Evolutionary conservation across 2,113 vertebrate genomes (phyloP).

Genomic region (Tachuris rubrigastra): DNA sequence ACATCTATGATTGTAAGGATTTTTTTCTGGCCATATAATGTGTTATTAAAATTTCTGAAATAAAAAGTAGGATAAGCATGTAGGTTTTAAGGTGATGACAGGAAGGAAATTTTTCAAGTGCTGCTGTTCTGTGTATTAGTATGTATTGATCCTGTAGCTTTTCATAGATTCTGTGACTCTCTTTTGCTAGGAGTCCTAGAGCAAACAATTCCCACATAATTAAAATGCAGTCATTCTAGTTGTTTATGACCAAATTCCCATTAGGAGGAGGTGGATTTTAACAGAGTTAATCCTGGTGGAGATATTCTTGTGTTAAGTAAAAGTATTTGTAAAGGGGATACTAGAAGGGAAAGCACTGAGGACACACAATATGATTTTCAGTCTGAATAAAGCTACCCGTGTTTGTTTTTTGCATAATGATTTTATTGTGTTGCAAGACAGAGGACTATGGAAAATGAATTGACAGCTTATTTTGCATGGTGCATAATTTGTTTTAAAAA

Average conservation of each 20-base stretch:
- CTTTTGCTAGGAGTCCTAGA: not conserved
- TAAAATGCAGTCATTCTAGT: not conserved
- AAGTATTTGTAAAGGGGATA: not conserved
- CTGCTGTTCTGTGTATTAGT: not conserved
- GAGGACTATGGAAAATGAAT: not conserved
- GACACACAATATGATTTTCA: not conserved
- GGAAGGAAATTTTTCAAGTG: not conserved
- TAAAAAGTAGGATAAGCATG: not conserved
- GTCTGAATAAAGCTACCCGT: not conserved
- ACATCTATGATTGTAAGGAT: not conserved
- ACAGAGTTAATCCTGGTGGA: not conserved
- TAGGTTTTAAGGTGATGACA: not conserved
- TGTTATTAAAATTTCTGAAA: not conserved
- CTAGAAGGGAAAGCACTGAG: not conserved
- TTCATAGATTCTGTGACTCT: not conserved
- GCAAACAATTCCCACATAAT: not conserved
- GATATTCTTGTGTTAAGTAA: not conserved
- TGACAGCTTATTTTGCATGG: not conserved
- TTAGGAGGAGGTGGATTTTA: not conserved
- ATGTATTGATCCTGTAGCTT: not conserved
- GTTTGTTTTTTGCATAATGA: not conserved
- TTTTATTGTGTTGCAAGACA: not conserved
- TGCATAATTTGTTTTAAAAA: not conserved
- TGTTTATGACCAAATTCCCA: not conserved
- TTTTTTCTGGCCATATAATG: not conserved